Conservation (phyloP, 1,140 invertebrate species). For the Platyscapa corneri region DNA sequence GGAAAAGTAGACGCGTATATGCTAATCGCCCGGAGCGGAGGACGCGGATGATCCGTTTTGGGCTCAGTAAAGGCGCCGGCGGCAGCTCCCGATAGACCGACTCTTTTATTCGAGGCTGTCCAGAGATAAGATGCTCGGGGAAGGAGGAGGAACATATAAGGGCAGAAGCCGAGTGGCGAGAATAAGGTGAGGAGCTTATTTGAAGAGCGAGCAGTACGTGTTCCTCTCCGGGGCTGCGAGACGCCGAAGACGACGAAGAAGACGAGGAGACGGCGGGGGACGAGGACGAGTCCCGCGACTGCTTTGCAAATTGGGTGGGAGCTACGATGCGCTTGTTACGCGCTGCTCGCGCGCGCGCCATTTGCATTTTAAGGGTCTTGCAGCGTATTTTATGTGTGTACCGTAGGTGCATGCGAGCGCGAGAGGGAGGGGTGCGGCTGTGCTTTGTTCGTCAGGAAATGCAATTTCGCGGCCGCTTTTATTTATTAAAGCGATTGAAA, state of each 20-base stretch:
- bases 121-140: conserved; percentile 2
- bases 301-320: conserved; percentile 51
- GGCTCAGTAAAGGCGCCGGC: not conserved
- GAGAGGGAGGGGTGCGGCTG: not conserved
- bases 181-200: not conserved
- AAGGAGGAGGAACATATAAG: conserved; percentile 21
- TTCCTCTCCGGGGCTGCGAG: not conserved
- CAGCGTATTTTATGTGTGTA: not conserved
- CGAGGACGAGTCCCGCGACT: conserved; percentile 9
- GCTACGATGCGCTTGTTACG: conserved; percentile 43
- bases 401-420: not conserved
- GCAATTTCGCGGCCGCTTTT: conserved; percentile 46
- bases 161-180: conserved; percentile 3
- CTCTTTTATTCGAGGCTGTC: conserved; percentile 20
- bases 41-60: conserved; percentile 13
- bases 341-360: conserved; percentile 13
- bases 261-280: not conserved
- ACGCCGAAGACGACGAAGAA: too few species aligned
- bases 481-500: conserved; percentile 40
- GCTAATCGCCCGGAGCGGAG: conserved; percentile 30
- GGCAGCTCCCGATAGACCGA: conserved; percentile 5
- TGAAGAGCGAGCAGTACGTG: conserved; percentile 40
- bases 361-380: conserved; percentile 54
- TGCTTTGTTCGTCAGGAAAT: conserved; percentile 31
- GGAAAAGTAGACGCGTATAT: conserved; percentile 41